Evolutionary conservation across 2,113 vertebrate species (phyloP).

Genomic region (Lophotis ruficrista): DNA sequence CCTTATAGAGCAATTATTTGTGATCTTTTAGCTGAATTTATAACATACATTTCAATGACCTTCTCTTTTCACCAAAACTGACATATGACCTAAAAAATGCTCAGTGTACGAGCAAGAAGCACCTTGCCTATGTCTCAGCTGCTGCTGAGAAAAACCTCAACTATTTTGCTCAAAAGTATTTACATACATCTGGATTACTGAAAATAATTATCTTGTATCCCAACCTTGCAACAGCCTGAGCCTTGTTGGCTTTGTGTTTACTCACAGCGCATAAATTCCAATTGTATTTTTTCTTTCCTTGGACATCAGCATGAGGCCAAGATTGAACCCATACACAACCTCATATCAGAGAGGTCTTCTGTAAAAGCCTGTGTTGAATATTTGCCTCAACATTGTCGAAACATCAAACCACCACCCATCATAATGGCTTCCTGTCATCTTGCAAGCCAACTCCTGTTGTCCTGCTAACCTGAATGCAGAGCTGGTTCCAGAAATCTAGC

Average conservation of each 20-base stretch:
- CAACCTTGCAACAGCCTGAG: not conserved
- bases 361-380: too few relatives aligned
- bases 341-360: not conserved
- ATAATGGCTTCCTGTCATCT: too few relatives aligned
- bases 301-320: not conserved
- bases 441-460: too few relatives aligned
- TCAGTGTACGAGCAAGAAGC: not conserved
- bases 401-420: too few relatives aligned
- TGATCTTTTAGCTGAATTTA: not conserved
- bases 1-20: not conserved
- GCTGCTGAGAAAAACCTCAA: not conserved
- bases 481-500: too few relatives aligned
- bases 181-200: not conserved
- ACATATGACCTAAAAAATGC: not conserved
- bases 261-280: not conserved
- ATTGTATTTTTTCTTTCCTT: not conserved
- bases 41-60: not conserved
- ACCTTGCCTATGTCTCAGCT: not conserved
- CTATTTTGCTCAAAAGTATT: not conserved
- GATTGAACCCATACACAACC: not conserved
- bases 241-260: not conserved
- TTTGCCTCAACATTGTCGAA: too few relatives aligned
- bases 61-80: not conserved
- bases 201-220: not conserved
- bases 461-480: too few relatives aligned